Percentiles rank a stretch among this genome's conserved stretches.
Conservation (phyloP, 35 echinoderm and acorn worm genomes). For the Apostichopus parvimensis region DNA sequence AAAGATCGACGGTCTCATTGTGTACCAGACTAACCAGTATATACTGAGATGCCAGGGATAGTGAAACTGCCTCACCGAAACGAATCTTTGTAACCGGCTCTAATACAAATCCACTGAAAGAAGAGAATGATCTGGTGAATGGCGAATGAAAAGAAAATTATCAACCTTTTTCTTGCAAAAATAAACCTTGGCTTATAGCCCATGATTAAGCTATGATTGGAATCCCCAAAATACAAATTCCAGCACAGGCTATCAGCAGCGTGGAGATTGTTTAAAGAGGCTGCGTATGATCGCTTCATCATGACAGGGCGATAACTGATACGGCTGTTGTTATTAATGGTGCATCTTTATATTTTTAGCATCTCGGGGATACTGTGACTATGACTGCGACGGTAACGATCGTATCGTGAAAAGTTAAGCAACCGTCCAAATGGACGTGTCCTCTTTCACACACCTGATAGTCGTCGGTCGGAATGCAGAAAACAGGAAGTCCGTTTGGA, state of each 20-base stretch:
- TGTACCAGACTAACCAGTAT: too few species aligned
- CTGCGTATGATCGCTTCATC: not conserved
- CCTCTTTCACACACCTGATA: slow-evolving; percentile 1
- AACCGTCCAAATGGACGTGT: not conserved
- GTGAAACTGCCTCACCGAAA: too few species aligned
- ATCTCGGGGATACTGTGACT: not conserved
- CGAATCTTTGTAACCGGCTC: not conserved
- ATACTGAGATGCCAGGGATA: too few species aligned
- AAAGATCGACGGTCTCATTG: too few species aligned
- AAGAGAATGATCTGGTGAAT: not conserved
- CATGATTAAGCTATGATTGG: slow-evolving; percentile 2
- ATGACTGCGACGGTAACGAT: not conserved
- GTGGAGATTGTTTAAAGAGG: not conserved
- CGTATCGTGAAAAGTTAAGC: not conserved
- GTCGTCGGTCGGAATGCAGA: not conserved
- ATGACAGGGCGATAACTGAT: not conserved
- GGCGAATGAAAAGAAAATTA: not conserved
- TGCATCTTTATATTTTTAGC: not conserved
- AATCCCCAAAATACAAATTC: not conserved
- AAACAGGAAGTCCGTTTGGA: not conserved
- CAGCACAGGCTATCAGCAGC: not conserved
- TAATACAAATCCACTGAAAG: not conserved
- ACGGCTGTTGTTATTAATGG: not conserved
- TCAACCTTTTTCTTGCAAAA: not conserved
- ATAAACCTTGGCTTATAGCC: slow-evolving; percentile 10